phyloP scores from a whole-genome alignment of 2,888 invertebrate genomes.

The Pseudococcus viburni region DNA sequence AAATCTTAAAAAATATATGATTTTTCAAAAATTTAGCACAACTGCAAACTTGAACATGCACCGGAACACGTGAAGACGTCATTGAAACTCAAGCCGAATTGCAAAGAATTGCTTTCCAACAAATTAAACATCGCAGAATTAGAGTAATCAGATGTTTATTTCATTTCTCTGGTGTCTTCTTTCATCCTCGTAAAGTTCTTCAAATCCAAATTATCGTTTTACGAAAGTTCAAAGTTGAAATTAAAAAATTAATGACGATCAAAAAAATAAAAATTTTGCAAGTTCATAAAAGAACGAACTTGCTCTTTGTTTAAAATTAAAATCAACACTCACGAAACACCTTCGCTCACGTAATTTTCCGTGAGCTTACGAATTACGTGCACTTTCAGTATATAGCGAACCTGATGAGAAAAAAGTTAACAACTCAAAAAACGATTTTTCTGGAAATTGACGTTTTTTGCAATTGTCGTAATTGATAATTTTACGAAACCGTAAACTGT shows the following conservation, averaged over 20 bases:
- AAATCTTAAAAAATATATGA: background rate
- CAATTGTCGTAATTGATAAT: slow-evolving; percentile 30
- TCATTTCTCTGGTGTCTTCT: too few relatives aligned
- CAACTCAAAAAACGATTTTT: background rate
- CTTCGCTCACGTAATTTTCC: background rate
- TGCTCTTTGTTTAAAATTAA: background rate
- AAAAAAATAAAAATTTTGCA: background rate
- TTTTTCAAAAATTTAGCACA: background rate
- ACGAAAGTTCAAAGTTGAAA: too few relatives aligned
- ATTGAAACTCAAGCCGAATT: too few relatives aligned
- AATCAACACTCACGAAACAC: too few relatives aligned
- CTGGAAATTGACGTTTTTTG: background rate
- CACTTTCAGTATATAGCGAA: background rate
- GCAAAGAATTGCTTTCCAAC: too few relatives aligned
- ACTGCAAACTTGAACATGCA: background rate
- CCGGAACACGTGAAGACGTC: background rate
- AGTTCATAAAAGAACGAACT: slow-evolving; percentile 2
- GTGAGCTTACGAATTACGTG: background rate
- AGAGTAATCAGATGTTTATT: too few relatives aligned
- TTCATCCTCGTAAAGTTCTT: too few relatives aligned
- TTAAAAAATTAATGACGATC: too few relatives aligned
- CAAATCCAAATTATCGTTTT: too few relatives aligned
- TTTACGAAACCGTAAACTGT: background rate
- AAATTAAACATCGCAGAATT: too few relatives aligned
- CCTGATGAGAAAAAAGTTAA: background rate